A percentile compares a stretch with the other conserved stretches of the same genome.
Evolutionary conservation across 1,140 invertebrate genomes (phyloP).

Genomic region (Drosophila nannoptera): DNA sequence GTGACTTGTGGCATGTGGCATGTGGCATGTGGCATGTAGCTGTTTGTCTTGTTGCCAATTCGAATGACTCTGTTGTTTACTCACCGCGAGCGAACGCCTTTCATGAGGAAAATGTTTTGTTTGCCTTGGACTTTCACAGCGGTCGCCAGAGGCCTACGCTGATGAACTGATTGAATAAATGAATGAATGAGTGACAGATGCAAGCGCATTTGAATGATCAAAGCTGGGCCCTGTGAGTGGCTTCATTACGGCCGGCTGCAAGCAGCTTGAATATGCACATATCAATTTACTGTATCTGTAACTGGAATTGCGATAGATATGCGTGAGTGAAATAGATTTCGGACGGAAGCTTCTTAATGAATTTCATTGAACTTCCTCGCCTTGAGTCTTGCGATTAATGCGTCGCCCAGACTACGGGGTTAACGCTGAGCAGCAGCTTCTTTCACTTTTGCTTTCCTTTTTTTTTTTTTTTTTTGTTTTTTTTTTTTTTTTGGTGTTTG

Average conservation of each 20-base stretch:
- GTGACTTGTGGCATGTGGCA: conserved; percentile 3
- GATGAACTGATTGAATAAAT: conserved; percentile 38
- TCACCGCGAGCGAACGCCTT: conserved; percentile 4
- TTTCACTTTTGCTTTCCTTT: conserved; percentile 61
- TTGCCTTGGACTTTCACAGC: conserved; percentile 45
- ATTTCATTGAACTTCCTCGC: conserved; percentile 2
- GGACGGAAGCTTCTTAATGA: conserved; percentile 20
- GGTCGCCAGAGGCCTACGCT: conserved; percentile 1
- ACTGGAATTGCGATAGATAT: conserved; percentile 2
- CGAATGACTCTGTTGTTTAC: conserved; percentile 10
- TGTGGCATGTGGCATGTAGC: conserved; percentile 1
- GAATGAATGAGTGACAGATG: conserved; percentile 19
- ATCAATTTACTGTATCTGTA: neutral
- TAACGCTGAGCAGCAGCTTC: conserved; percentile 37
- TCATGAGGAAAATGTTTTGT: conserved; percentile 33
- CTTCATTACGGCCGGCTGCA: neutral
- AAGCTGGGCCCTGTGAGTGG: conserved; percentile 9
- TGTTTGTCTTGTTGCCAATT: conserved; percentile 10
- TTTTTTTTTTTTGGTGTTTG: conserved; percentile 26
- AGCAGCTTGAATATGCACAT: neutral
- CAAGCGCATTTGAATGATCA: conserved; percentile 25
- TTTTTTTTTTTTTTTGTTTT: conserved; percentile 18
- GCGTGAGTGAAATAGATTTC: neutral
- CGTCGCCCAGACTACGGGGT: conserved; percentile 18
- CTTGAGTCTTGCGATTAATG: conserved; percentile 5